Conservation (phyloP, 2,113 vertebrate species). For the Gila orcuttii region DNA sequence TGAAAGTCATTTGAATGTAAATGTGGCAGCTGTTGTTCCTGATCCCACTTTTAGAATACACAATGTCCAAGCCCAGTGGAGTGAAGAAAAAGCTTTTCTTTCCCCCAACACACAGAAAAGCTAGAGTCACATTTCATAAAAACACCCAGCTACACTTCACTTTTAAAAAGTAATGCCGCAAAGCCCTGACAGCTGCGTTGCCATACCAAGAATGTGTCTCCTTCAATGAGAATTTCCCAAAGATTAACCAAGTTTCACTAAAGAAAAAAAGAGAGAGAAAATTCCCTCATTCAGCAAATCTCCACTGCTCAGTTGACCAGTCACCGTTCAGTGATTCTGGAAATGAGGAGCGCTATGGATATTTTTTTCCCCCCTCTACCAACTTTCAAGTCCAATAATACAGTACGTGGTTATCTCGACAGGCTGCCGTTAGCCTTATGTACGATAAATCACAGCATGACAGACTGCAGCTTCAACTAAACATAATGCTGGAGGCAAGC, state of each 20-base stretch:
- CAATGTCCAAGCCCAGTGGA: constrained; percentile 51
- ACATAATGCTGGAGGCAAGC: constrained; percentile 66
- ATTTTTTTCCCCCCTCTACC: neutral
- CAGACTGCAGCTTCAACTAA: constrained; percentile 72
- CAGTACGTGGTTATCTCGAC: constrained; percentile 69
- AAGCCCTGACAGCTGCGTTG: constrained; percentile 54
- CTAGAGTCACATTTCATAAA: constrained; percentile 40
- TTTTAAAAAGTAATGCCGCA: constrained; percentile 43
- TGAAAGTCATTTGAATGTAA: constrained; percentile 60
- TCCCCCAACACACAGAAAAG: constrained; percentile 23
- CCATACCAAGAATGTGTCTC: constrained; percentile 43
- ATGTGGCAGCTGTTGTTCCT: constrained; percentile 60
- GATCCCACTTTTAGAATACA: constrained; percentile 56
- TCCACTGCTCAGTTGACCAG: constrained; percentile 45
- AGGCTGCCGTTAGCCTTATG: constrained; percentile 62
- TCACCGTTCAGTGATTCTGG: constrained; percentile 42
- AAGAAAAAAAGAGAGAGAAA: constrained; percentile 39
- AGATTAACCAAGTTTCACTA: constrained; percentile 62
- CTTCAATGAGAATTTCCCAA: constrained; percentile 52
- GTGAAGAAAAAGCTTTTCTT: constrained; percentile 57
- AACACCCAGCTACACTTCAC: constrained; percentile 40
- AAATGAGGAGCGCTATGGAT: constrained; percentile 51
- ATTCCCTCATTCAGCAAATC: constrained; percentile 42
- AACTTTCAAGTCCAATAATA: constrained; percentile 70
- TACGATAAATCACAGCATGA: constrained; percentile 76